phyloP scores from a whole-genome alignment of 2,113 vertebrate species.

The Gallinago media region DNA sequence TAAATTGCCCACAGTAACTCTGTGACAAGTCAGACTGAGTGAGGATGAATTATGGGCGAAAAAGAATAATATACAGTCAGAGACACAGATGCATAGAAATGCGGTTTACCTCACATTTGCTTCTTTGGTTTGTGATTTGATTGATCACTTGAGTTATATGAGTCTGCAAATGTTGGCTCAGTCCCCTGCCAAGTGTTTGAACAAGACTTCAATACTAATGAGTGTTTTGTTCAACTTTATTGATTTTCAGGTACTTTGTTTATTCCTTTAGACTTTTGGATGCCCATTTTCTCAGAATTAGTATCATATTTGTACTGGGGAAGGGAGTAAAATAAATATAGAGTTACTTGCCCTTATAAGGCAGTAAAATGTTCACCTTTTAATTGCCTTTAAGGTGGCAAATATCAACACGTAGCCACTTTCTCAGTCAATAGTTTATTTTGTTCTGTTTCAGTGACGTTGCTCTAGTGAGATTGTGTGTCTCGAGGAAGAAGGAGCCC shows the following conservation, averaged over 20 bases:
- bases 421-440: not conserved
- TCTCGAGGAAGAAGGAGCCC: not conserved
- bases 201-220: constrained; percentile 58
- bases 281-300: constrained; percentile 27
- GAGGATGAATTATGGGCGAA: constrained; percentile 32
- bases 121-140: constrained; percentile 55
- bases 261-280: constrained; percentile 21
- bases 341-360: not conserved
- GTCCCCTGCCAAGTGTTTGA: constrained; percentile 38
- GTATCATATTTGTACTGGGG: not conserved
- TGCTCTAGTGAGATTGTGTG: not conserved
- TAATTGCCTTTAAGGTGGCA: not conserved
- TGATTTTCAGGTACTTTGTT: constrained; percentile 49
- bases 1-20: constrained; percentile 21
- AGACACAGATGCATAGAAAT: constrained; percentile 42
- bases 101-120: constrained; percentile 42
- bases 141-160: constrained; percentile 45
- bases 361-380: not conserved
- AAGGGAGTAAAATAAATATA: not conserved
- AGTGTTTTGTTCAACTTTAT: constrained; percentile 39
- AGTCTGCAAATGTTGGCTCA: constrained; percentile 32
- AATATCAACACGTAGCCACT: not conserved
- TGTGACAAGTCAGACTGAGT: constrained; percentile 28
- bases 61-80: constrained; percentile 16
- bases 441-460: not conserved